Base-by-base conservation (phyloP, 2,113 vertebrate species). In the Trichomycterus rosablanca region DNA sequence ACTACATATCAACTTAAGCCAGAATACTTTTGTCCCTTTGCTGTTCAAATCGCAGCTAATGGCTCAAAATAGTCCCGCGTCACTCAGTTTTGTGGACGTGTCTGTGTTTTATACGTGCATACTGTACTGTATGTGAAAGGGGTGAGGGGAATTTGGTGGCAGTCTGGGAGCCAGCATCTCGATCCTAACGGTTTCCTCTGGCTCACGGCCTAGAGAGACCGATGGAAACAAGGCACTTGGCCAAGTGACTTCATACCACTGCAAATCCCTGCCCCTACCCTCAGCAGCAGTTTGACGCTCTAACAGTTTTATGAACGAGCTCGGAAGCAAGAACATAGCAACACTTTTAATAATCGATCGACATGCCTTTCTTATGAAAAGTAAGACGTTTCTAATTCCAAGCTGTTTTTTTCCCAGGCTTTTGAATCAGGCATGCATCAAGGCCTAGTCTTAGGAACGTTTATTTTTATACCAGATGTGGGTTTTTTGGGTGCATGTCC, bases 171-270 rank as follows among this genome's bases (percentile, higher is more conserved):
- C 63, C 79, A 51, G 53, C 80, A 76, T 74, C 74, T 80, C 65
- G 78, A 71, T 81, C 42, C n/a, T 76, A 73, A 81, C 78, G 77
- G 74, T 75, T 83, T 81, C 77, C 83, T 81, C 77, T 86, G 84
- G 84, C 86, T 80, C 69, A 76, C 66, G 78, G 87, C 87, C 84
- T 86, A 84, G 84, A 79, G 82, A 68, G 78, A 72, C 71, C 72
- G 82, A 83, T 85, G 89, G 87, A 91, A 89, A 88, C 73, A 73
- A 85, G 63, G 88, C 89, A 66, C 56, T 32, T n/a, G 54, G 79
- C 89, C 89, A 92, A 82, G 76, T 80, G 80, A 88, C 86, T 90
- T 87, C 82, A 84, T 75, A 83, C 73, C 75, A 68, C 60, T 66
- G 72, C 74, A 55, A 66, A 71, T 70, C 15, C 56, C 54, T n/a